Conservation (phyloP, 2,797 vertebrate species). For the Acanthopagrus latus region DNA sequence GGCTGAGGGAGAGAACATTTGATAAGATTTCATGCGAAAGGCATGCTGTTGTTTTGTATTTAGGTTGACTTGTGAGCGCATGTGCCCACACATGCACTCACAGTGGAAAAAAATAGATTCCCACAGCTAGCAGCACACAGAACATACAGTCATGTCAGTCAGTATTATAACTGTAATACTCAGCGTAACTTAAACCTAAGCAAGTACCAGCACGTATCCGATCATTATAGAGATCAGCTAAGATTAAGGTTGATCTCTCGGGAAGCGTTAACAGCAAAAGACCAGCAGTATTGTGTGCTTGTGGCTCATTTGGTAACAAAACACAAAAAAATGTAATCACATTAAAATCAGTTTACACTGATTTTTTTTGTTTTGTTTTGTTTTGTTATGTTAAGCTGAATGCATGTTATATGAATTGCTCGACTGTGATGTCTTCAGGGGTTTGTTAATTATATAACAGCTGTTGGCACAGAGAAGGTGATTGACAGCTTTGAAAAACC, state of each 20-base stretch:
- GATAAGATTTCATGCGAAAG: conserved; percentile 35
- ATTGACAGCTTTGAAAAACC: background rate
- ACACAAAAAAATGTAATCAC: background rate
- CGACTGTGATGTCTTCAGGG: background rate
- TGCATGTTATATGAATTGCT: background rate
- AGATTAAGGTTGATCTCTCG: background rate
- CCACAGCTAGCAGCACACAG: background rate
- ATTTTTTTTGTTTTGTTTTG: too few relatives aligned
- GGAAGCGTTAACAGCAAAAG: background rate
- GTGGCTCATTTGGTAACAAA: background rate
- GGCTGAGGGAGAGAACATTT: conserved; percentile 22
- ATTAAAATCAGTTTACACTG: too few relatives aligned
- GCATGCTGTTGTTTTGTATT: conserved; percentile 33
- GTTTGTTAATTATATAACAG: background rate
- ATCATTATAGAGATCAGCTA: background rate
- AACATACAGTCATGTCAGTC: conserved; percentile 22
- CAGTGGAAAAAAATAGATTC: conserved; percentile 29
- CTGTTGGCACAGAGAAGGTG: background rate
- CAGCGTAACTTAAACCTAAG: background rate
- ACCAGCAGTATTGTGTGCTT: background rate
- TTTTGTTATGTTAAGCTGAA: background rate
- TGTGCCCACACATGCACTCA: conserved; percentile 34
- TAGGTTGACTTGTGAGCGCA: conserved; percentile 31
- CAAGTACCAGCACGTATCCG: background rate
- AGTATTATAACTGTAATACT: conserved; percentile 1